Evolutionary conservation across 2,797 vertebrate species (phyloP), one percentile per base, ranked within the genome.

Genomic region (Gadopsis marmoratus): DNA sequence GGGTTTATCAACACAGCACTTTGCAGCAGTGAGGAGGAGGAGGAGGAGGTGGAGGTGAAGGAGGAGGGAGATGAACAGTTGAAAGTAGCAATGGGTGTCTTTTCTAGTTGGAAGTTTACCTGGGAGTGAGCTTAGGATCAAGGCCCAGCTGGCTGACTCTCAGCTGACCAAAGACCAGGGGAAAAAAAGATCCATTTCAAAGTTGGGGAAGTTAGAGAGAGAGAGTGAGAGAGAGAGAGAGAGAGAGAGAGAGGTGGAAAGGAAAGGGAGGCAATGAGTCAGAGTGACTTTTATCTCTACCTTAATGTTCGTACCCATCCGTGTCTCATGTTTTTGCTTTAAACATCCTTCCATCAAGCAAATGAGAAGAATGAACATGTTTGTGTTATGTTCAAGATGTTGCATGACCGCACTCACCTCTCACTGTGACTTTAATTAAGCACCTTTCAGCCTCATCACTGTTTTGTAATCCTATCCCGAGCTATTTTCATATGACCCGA

Each of bases 91-190:
- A 78, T 66, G 56, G 84, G 89, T 71, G 64, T 80, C 79, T 88
- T 86, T 91, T 91, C 65, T 83, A 75, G 85, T 86, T 86, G 71
- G 86, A 91, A 61, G 89, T 90, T 90, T 83, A 91, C 88, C 88
- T 79, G 82, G 71, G 81, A 68, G 60, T 60, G 59, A 91, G 61
- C 76, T 86, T 45, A 41, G 70, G 81, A 88, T 91, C 82, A 85
- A 87, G 84, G 82, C 82, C 71, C 76, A 77, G 67, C 23, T 55
- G 37, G 64, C 58, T 71, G 72, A 79, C 81, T 87, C 73, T 56
- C 74, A 64, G 70, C 65, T 88, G 86, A 89, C 78, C 82, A n/a
- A 60, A 58, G 67, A 80, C 54, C 62, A 47, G 72, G 14, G 33
- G 58, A 68, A 62, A 64, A 33, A 81, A 47, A 81, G 37, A 73